Base-by-base conservation (phyloP, 2,797 vertebrate genomes). In the Gallirallus australis region DNA sequence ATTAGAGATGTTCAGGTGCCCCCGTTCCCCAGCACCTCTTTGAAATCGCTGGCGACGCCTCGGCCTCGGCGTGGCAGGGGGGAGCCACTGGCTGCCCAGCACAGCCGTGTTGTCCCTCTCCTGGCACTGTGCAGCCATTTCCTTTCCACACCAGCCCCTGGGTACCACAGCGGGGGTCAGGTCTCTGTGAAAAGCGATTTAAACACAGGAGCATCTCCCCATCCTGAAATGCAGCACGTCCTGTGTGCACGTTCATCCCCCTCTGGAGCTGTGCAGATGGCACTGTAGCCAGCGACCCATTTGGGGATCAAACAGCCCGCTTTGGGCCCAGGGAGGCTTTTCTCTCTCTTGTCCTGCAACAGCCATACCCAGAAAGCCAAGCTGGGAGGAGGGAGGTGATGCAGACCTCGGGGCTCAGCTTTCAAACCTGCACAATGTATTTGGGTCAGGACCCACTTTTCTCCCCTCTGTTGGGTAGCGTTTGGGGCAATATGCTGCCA, bases 1-100 rank as follows among this genome's bases (percentile, higher is more conserved):
- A 82, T 96, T 92, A 93, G 96, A 93, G 96, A 93, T 18, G n/a
- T 89, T 89, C 83, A 59, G 84, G 90, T 27, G 50, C 71, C 61
- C 75, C 77, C 11, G 1, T 47, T 80, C 63, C 66, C 59, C 59
- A 19, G 84, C 31, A 6, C 30, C 70, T 40, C 91, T 97, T 94
- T 97, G 97, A 97, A 94, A 95, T 60, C 21, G 31, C 89, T 85
- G 92, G 71, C 1, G 54, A 23, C 64, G 48, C 77, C 60, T 23
- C 39, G 31, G 92, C 89, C 88, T 39, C 5, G 15, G 61, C 27
- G 5, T 81, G 3, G 57, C 33, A 37, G 47, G 68, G 53, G 75
- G 45, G 37, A 28, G 37, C 53, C 11, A 33, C 47, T 7, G 54
- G 68, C 68, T 37, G 28, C 93, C 40, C 37, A 63, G 94, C 73